These are phyloP conservation scores for Rotaria socialis DNA, from an alignment of 2,888 invertebrate genomes.

Conservation along the genomic window DNA sequence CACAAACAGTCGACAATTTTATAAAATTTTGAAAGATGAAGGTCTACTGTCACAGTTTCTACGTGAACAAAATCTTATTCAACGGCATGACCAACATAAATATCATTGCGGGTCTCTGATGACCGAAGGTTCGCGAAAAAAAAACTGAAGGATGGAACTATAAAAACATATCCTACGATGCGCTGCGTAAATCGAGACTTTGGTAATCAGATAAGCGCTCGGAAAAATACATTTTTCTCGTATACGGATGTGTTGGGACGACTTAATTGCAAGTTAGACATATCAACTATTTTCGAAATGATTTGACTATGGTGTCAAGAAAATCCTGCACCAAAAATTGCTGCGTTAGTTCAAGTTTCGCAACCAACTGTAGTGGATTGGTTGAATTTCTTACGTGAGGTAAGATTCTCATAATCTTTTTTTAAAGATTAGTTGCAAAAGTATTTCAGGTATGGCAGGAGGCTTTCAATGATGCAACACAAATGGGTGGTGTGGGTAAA, in stretches of 20 bases:
- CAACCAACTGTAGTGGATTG: not conserved
- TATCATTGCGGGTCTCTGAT: not conserved
- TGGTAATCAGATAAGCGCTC: not conserved
- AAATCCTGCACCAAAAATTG: not conserved
- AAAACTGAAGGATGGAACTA: not conserved
- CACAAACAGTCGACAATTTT: not conserved
- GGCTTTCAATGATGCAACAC: not conserved
- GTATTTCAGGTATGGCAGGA: not conserved
- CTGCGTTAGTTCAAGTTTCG: not conserved
- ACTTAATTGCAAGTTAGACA: not conserved
- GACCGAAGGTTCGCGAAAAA: not conserved
- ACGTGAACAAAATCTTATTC: not conserved
- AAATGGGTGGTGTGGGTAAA: not conserved
- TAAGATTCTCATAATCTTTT: not conserved
- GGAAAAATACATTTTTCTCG: not conserved
- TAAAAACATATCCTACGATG: not conserved
- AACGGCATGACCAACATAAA: not conserved
- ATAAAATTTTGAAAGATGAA: not conserved
- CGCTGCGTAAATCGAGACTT: not conserved
- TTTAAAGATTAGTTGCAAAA: not conserved
- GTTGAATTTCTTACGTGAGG: not conserved
- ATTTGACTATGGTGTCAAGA: not conserved
- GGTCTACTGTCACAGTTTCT: not conserved
- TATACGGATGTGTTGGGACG: not conserved
- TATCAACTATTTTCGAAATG: not conserved